Base-by-base conservation (phyloP, 1,140 invertebrate species). In the Antheraea mylitta region DNA sequence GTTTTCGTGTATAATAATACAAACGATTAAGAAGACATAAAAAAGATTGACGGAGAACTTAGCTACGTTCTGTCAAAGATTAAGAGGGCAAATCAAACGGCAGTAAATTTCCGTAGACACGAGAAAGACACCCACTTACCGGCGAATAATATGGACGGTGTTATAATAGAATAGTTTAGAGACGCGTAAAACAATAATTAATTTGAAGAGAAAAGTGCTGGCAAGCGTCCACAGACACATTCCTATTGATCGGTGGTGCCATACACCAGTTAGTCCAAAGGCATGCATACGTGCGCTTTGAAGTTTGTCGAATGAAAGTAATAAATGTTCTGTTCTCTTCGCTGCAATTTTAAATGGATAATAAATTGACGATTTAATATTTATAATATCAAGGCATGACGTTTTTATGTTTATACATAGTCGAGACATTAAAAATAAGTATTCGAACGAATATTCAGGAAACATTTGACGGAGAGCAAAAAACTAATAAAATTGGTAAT, bases 181-280 rank as follows among this genome's bases (percentile, higher is more conserved):
- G 79, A 73, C 73, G 79, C 80, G 83, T 89, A 85, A 88, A 90
- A 90, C 79, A 85, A 90, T 91, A 89, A 91, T 91, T 90, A 90
- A 91, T 90, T 84, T 86, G 77, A 85, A 87, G 87, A 86, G 80
- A 89, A 82, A 72, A 79, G 75, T 65, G 74, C 72, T 91, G 89
- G 89, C 89, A 89, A 72, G 67, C 72, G 63, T 81, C 89, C 89
- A 91, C 77, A 59, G 64, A 79, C 81, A 86, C 83, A 85, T 84
- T 82, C 84, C 37, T 59, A 38, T n/a, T 65, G 45, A 16, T 53
- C 45, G 45, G 13, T 22, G 11, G 60, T 30, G 36, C 60, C 19
- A 13, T 22, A 30, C 36, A 61, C 60, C 19, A 61, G 22, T 30
- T 30, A 30, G 13, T 7, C 19, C 60, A 22, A 9, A 16, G 19